phyloP scores from a whole-genome alignment of 1,140 invertebrate genomes.

The Platyscapa corneri region DNA sequence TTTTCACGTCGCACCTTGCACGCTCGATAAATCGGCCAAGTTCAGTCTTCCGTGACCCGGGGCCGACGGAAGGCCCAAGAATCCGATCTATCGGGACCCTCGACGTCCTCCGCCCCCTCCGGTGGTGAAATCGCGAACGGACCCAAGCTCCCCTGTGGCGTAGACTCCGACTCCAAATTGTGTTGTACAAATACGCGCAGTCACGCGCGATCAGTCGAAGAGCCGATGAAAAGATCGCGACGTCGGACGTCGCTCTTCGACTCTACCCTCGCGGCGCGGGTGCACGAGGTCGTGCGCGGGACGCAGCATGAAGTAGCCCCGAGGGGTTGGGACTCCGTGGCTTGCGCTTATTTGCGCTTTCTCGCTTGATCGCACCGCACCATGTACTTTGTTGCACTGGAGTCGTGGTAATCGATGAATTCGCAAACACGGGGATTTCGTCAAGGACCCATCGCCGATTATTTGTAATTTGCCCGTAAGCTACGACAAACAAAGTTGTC shows the following conservation, averaged over 20 bases:
- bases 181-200: constrained; percentile 23
- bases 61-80: not conserved
- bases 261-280: too few species aligned
- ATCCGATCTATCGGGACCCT: not conserved
- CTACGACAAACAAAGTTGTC: not conserved
- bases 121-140: not conserved
- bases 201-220: not conserved
- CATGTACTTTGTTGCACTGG: too few species aligned
- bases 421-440: not conserved
- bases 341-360: too few species aligned
- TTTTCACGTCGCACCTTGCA: not conserved
- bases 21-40: constrained; percentile 7
- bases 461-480: not conserved
- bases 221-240: too few species aligned
- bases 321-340: too few species aligned
- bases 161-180: not conserved
- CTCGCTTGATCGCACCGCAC: too few species aligned
- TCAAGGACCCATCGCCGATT: not conserved
- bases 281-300: too few species aligned
- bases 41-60: not conserved
- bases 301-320: too few species aligned
- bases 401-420: not conserved
- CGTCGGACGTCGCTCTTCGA: not conserved
- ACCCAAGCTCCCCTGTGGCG: not conserved
- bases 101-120: not conserved